A percentile compares a stretch with the other conserved stretches of the same genome.
These are phyloP conservation scores for Manis javanica DNA, from an alignment of 2,797 vertebrate species.

Conservation along the genomic window DNA sequence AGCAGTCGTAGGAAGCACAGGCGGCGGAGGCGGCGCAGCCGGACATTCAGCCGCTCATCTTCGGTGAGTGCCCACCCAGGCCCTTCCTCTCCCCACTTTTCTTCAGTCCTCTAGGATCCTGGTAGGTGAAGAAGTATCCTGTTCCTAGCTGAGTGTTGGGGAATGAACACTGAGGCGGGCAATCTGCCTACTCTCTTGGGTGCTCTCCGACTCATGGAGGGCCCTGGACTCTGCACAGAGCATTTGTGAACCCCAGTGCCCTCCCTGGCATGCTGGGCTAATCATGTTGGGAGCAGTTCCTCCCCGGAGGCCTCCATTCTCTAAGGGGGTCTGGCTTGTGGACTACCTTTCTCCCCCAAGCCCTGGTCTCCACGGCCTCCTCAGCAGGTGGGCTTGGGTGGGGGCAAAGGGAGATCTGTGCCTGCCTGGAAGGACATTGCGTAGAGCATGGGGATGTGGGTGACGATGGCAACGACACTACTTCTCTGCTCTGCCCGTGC, in stretches of 20 bases:
- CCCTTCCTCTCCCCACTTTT: slow-evolving; percentile 34
- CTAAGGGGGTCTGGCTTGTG: slow-evolving; percentile 56
- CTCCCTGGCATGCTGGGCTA: slow-evolving; percentile 45
- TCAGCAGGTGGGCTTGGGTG: slow-evolving; percentile 65
- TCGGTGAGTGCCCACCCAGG: slow-evolving; percentile 94
- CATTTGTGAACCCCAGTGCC: not conserved
- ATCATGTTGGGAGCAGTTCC: slow-evolving; percentile 34
- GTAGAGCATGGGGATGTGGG: slow-evolving; percentile 76
- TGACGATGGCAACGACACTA: slow-evolving; percentile 70
- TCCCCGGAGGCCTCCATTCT: not conserved
- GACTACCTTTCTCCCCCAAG: slow-evolving; percentile 36
- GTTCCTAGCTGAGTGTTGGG: slow-evolving; percentile 55
- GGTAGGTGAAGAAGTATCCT: slow-evolving; percentile 77
- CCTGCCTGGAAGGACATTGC: slow-evolving; percentile 20
- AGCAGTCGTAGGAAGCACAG: slow-evolving; percentile 98
- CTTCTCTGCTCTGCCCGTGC: slow-evolving; percentile 67
- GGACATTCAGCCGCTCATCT: slow-evolving; percentile 98
- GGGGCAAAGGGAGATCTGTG: slow-evolving; percentile 72
- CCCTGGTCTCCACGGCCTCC: slow-evolving; percentile 58
- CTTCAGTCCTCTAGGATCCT: slow-evolving; percentile 48
- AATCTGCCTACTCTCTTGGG: slow-evolving; percentile 22
- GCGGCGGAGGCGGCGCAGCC: slow-evolving; percentile 97
- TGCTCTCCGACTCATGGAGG: slow-evolving; percentile 26
- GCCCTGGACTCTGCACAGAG: not conserved
- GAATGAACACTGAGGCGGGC: slow-evolving; percentile 32